A percentile compares a stretch with the other conserved stretches of the same genome.
phyloP scores from a whole-genome alignment of 30 jellyfish, hydroid and myxozoan species.

The Cassiopea andromeda region DNA sequence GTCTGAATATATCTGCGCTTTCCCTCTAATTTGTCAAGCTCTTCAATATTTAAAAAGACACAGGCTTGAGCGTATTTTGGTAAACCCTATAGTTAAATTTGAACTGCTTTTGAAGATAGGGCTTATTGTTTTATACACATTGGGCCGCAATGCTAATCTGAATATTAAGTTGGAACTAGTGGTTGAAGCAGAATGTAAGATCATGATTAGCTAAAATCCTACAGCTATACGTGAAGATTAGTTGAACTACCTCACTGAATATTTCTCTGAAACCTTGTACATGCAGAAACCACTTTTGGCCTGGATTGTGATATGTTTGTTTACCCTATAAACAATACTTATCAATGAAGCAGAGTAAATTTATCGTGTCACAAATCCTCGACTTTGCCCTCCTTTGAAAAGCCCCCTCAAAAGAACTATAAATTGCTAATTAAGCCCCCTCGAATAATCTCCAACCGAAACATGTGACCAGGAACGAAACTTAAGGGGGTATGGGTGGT shows the following conservation, averaged over 20 bases:
- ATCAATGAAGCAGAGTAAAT: no score
- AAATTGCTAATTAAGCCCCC: no score
- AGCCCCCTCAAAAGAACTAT: no score
- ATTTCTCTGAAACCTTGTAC: neutral
- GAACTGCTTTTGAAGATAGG: neutral
- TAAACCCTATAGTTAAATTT: neutral
- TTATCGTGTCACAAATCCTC: no score
- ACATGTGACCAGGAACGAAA: no score
- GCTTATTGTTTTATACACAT: neutral
- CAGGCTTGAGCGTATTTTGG: neutral
- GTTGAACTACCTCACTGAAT: conserved; percentile 1
- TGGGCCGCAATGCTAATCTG: neutral
- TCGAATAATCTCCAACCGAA: no score
- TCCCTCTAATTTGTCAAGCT: no score
- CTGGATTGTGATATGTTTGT: neutral
- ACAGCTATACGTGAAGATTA: neutral
- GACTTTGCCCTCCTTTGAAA: no score
- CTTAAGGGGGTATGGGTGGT: no score
- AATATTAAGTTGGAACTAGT: conserved; percentile 7
- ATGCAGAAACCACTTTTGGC: neutral
- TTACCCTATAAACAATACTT: neutral
- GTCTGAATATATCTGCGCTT: no score
- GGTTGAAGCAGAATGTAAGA: neutral
- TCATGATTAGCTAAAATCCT: neutral
- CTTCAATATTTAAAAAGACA: neutral